phyloP scores from a whole-genome alignment of 2,888 invertebrate genomes.

The Argynnis bischoffii region DNA sequence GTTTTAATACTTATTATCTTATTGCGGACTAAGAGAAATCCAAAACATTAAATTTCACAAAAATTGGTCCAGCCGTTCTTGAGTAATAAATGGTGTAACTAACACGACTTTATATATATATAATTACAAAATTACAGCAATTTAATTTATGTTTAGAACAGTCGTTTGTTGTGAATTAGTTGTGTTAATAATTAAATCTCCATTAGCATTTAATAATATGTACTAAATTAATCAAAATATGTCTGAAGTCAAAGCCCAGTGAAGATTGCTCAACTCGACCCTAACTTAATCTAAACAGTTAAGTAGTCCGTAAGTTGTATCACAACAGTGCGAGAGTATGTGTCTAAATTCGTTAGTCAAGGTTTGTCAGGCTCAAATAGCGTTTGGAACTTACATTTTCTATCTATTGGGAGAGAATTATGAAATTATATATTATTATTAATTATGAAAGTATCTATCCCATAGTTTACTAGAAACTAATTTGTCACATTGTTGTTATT shows the following conservation, averaged over 20 bases:
- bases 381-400: conserved; percentile 18
- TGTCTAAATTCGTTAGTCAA: conserved; percentile 27
- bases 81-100: no score
- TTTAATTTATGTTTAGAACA: no score
- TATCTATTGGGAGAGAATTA: not conserved
- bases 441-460: not conserved
- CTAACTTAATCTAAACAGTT: conserved; percentile 30
- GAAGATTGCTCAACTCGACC: conserved; percentile 20
- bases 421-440: not conserved
- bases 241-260: conserved; percentile 14
- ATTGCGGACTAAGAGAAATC: no score
- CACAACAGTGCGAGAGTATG: conserved; percentile 18
- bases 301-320: conserved; percentile 28
- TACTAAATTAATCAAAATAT: conserved; percentile 2
- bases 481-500: no score
- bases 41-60: no score
- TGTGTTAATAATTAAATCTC: no score
- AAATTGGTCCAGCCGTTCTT: no score
- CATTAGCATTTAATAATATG: not conserved
- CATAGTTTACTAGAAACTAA: not conserved
- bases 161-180: not conserved
- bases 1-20: no score
- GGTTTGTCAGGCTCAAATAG: conserved; percentile 17
- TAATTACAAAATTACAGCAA: no score
- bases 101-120: no score